Percentiles rank a stretch among this genome's conserved stretches.
phyloP scores from a whole-genome alignment of 1,140 invertebrate species.

The Drosophila chauvacae region DNA sequence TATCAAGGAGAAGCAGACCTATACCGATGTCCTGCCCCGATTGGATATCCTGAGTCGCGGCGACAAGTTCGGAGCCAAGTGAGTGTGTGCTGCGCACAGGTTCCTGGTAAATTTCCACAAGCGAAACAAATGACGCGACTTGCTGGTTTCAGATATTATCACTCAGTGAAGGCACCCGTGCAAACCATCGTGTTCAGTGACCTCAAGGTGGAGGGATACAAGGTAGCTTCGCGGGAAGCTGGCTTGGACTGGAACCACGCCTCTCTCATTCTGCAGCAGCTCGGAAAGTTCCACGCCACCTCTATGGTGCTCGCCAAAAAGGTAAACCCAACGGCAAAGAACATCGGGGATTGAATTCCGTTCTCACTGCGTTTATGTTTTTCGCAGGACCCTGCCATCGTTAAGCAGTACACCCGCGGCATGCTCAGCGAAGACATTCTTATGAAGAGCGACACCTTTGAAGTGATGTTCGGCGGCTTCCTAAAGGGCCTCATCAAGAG shows the following conservation, averaged over 20 bases:
- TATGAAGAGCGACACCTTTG: constrained; percentile 58
- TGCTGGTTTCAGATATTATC: constrained; percentile 84
- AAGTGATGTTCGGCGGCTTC: constrained; percentile 64
- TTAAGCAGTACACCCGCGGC: constrained; percentile 59
- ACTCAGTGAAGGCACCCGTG: constrained; percentile 69
- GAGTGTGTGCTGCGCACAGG: constrained; percentile 5
- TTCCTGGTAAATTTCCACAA: background rate
- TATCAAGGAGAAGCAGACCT: constrained; percentile 77
- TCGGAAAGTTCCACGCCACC: constrained; percentile 78
- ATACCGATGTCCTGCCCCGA: constrained; percentile 69
- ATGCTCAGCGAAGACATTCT: constrained; percentile 71
- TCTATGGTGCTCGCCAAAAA: constrained; percentile 78
- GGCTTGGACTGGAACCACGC: constrained; percentile 75
- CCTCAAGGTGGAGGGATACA: constrained; percentile 68
- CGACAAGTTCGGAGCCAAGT: constrained; percentile 71
- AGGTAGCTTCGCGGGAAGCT: constrained; percentile 63
- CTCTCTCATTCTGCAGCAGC: constrained; percentile 64
- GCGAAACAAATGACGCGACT: background rate
- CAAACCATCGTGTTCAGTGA: constrained; percentile 81
- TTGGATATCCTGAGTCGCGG: constrained; percentile 62
- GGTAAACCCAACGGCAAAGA: constrained; percentile 18
- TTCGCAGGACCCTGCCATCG: constrained; percentile 64
- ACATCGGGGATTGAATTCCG: too few species aligned
- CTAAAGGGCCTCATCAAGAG: constrained; percentile 68
- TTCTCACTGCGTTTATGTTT: background rate